Percentiles rank a stretch among this genome's conserved stretches.
Evolutionary conservation across 92 coral and sea anemone genomes (phyloP).

Genomic region (Epizoanthus illoricatus): DNA sequence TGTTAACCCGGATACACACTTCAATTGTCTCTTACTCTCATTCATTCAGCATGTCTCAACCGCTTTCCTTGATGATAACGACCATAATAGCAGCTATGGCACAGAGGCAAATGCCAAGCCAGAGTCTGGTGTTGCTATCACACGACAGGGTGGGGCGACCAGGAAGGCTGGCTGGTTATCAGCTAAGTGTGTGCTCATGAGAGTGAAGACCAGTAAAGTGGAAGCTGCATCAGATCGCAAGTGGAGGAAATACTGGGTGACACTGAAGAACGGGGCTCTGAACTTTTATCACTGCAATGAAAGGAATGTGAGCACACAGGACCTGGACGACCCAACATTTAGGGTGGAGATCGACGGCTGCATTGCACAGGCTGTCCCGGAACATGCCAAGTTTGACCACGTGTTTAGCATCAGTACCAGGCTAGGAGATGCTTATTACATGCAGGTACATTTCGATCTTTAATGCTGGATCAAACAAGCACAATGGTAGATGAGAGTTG

Average conservation of each 20-base stretch:
- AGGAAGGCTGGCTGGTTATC: slow-evolving; percentile 98
- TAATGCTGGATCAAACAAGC: too few species aligned
- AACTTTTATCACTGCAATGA: slow-evolving; percentile 93
- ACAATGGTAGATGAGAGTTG: too few species aligned
- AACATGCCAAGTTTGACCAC: slow-evolving; percentile 93
- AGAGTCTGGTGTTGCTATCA: slow-evolving; percentile 82
- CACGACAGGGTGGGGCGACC: slow-evolving; percentile 95
- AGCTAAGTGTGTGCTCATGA: slow-evolving; percentile 79
- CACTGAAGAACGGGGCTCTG: slow-evolving; percentile 76
- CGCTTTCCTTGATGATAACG: slow-evolving; percentile 70
- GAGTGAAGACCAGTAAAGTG: slow-evolving; percentile 78
- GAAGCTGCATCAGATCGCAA: slow-evolving; percentile 87
- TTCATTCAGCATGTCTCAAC: slow-evolving; percentile 63
- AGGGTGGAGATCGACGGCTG: slow-evolving; percentile 87
- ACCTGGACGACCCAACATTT: slow-evolving; percentile 79
- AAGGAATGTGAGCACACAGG: slow-evolving; percentile 93
- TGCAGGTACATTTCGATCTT: slow-evolving; percentile 65
- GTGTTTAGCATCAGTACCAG: slow-evolving; percentile 95
- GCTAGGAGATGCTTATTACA: slow-evolving; percentile 93
- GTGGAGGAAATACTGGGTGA: slow-evolving; percentile 98
- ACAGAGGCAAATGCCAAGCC: slow-evolving; percentile 80
- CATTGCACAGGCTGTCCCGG: slow-evolving; percentile 97
- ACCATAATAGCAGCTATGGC: slow-evolving; percentile 67
- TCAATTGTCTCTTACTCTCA: neutral
- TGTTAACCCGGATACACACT: too few species aligned